phyloP scores from a whole-genome alignment of 2,113 vertebrate genomes.

The Malurus elegans region DNA sequence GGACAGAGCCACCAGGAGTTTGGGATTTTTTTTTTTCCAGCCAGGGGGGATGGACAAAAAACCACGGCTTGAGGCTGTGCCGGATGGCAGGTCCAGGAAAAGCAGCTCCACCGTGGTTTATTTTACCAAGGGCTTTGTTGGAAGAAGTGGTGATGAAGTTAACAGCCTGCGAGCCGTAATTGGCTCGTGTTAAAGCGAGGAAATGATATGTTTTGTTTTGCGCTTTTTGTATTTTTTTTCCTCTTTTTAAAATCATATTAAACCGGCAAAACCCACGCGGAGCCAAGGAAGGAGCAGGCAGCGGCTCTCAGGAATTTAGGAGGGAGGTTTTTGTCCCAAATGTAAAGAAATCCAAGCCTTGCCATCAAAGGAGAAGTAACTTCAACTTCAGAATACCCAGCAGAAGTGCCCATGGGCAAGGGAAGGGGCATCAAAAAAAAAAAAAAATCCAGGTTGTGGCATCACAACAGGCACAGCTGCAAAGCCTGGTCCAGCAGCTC shows the following conservation, averaged over 20 bases:
- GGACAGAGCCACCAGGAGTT: background rate
- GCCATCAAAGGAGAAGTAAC: background rate
- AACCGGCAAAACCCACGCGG: background rate
- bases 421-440: background rate
- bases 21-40: background rate
- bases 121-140: constrained; percentile 59
- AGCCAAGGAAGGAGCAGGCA: constrained; percentile 41
- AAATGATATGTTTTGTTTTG: constrained; percentile 58
- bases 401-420: background rate
- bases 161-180: constrained; percentile 57
- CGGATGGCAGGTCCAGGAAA: background rate
- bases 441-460: background rate
- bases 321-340: background rate
- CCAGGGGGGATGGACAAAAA: background rate
- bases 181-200: constrained; percentile 59
- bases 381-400: background rate
- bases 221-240: background rate
- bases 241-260: background rate
- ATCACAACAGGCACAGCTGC: fast-evolving
- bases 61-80: background rate
- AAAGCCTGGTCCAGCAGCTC: background rate
- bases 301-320: constrained; percentile 35
- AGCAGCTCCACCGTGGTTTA: constrained; percentile 9
- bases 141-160: constrained; percentile 65
- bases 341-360: background rate